Evolutionary conservation across 2,113 vertebrate species (phyloP), one percentile per base, ranked within the genome.

Genomic region (Brachyhypopomus occidentalis): DNA sequence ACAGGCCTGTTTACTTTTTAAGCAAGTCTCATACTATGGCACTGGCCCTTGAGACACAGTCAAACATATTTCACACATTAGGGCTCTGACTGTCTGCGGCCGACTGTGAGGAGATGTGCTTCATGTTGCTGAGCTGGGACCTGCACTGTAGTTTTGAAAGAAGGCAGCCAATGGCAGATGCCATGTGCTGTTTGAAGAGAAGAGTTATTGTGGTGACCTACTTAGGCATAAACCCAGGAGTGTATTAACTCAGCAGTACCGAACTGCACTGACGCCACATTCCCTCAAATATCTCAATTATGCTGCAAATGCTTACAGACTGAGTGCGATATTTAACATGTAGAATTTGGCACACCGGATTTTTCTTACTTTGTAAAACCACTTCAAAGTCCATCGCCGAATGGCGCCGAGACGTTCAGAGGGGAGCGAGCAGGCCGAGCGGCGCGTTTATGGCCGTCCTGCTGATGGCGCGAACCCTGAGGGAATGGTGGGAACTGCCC

Each of bases 91-190:
- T 69, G 23, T 66, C 16, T 45, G 66, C 66, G 38, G 34, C n/a
- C 12, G 66, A 9, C 11, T 11, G 0, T 52, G 38, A 12, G 27
- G 25, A 48, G 41, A 52, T 52, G 70, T 41, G 34, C 6, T 82
- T 72, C 76, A 72, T 85, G 45, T 56, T 41, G 62, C 20, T 75
- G 14, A 34, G 72, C 56, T 81, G 66, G 58, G 80, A 82, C 38
- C 19, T 63, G 48, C 70, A 71, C 64, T 23, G 64, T 55, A 48
- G 73, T 20, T 22, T 22, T 41, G 19, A 41, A 70, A 70, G 66
- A 41, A n/a, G 2, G 22, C 11, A 41, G 34, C 20, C 20, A 34
- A 22, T 14, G 36, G 38, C 25, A 72, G 16, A 79, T 2, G 41
- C 69, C 2, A 5, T 6, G 25, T 2, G 25, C 45, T 66, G 38